Percentiles rank a stretch among this genome's conserved stretches.
phyloP scores from a whole-genome alignment of 2,888 invertebrate genomes.

The Chironomus riparius region DNA sequence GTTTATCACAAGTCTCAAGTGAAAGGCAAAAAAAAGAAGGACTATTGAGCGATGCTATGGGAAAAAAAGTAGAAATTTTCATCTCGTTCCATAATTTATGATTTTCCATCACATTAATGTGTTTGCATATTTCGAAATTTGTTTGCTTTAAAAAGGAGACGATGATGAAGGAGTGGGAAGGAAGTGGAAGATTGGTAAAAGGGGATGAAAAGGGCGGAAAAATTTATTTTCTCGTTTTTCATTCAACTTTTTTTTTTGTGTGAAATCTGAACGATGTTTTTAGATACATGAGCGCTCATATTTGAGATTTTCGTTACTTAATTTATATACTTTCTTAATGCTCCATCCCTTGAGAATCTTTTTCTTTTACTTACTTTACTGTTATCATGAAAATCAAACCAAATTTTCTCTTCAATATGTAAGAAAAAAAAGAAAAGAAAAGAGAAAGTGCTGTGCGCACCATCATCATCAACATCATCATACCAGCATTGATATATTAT shows the following conservation, averaged over 20 bases:
- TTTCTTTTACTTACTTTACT: neutral
- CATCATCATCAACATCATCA: no score
- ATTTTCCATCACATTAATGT: constrained; percentile 26
- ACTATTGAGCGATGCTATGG: neutral
- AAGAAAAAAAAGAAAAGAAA: no score
- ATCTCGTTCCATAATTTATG: constrained; percentile 12
- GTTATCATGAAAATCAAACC: neutral
- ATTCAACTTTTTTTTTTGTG: neutral
- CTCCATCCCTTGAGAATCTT: neutral
- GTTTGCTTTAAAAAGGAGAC: neutral
- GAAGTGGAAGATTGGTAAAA: no score
- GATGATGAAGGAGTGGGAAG: neutral
- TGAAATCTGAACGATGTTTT: constrained; percentile 11
- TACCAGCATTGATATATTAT: no score
- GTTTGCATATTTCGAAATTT: constrained; percentile 20
- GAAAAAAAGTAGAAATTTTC: neutral
- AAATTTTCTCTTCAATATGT: neutral
- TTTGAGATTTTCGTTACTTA: neutral
- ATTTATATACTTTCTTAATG: neutral
- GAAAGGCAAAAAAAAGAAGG: neutral
- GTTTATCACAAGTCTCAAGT: neutral
- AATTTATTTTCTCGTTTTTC: neutral
- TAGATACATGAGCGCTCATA: neutral
- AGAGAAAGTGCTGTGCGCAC: no score
- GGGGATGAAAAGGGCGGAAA: neutral